Evolutionary conservation across 2,113 vertebrate species (phyloP), one percentile per base, ranked within the genome.

Genomic region (Otus sunia): DNA sequence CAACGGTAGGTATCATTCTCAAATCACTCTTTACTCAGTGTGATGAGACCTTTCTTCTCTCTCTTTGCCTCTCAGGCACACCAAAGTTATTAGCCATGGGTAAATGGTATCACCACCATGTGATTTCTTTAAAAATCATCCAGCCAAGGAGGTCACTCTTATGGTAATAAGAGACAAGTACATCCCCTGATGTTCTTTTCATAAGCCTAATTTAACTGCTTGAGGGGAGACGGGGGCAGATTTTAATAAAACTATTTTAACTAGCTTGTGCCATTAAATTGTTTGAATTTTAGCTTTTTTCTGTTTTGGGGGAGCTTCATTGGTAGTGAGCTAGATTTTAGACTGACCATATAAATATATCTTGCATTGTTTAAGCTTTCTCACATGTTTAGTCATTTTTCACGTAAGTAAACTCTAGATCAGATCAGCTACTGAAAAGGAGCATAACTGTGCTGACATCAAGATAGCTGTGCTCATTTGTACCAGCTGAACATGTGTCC

Each of bases 81-180:
- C 52, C 53, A 53, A n/a, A 86, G 59, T 71, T 84, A 50, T 59
- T 86, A 94, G 62, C 75, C 0, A 1, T 64, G 20, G 7, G 29
- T 81, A 73, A 90, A 72, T 32, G 41, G 10, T 77, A 32, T 76
- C 58, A 69, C 41, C 12, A n/a, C 30, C 20, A 29, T 30, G 39
- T 84, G 86, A 59, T 77, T 91, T 91, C 91, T 94, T 96, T 60
- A 79, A 79, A 96, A 96, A 85, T 78, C 60, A 91, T 36, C 49
- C 56, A 96, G 27, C 64, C 52, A 90, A 84, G 64, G 80, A 75
- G n/a, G 43, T 86, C n/a, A 22, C 49, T 82, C 14, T 92, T 83
- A n/a, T 4, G 19, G 41, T 62, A 80, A 59, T 66, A 69, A 77
- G 22, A 77, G 41, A 66, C 67, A 34, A 81, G 26, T 64, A 36